Evolutionary conservation across 2,113 vertebrate genomes (phyloP), one percentile per base, ranked within the genome.

Genomic region (Seriola aureovittata): DNA sequence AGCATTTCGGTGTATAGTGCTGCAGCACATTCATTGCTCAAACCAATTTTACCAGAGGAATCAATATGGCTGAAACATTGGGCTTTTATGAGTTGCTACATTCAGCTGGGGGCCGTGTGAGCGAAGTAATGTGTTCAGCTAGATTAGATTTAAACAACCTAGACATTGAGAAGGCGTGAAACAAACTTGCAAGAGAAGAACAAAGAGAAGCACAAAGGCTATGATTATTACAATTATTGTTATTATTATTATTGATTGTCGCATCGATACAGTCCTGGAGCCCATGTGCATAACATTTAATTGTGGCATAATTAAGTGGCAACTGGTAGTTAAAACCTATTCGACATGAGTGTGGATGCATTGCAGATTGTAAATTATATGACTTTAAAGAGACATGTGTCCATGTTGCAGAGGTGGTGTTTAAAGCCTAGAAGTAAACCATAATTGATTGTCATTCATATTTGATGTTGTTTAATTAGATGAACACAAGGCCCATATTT

Each of bases 51-150:
- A 88, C 90, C 87, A 87, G 85, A 94, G 91, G 91, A 95, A 96
- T 96, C 95, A 95, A 96, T 96, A 95, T 92, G 82, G 92, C 89
- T 94, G 95, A 96, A 94, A 93, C 94, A 94, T 95, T 93, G 88
- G 91, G 85, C 87, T 89, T 93, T 94, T 94, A 95, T 93, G 93
- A 93, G 89, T 94, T 91, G 91, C 84, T 94, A 93, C 94, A 93
- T 94, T 91, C 78, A 79, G 91, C 93, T 93, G 81, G 88, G 90
- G 92, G 94, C 91, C 68, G 21, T 92, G 86, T 86, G 88, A 89
- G 73, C 32, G 58, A 75, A 87, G 91, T 94, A 93, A 94, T 94
- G 92, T 87, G 91, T 90, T 94, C 77, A 67, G 84, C 82, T 88
- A 84, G 89, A 94, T 94, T 94, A 91, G 72, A 94, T 93, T 93